Conservation (phyloP, 2,888 invertebrate genomes). For the Himalopsyche kuldschensis region DNA sequence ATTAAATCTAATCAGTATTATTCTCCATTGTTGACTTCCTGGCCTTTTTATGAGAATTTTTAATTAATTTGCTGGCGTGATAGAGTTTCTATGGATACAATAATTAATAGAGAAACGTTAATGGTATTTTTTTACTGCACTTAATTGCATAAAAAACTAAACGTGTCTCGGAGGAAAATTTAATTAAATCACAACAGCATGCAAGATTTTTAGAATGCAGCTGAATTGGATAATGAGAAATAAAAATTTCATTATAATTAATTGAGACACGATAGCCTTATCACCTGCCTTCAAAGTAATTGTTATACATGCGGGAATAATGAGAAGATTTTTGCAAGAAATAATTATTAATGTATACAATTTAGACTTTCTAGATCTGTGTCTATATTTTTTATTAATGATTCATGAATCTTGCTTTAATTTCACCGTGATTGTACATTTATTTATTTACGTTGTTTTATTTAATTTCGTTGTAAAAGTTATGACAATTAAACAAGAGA, state of each 20-base stretch:
- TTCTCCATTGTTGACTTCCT: neutral
- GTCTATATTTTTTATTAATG: too few relatives aligned
- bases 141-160: neutral
- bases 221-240: neutral
- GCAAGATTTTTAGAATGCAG: neutral
- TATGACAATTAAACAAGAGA: too few relatives aligned
- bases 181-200: neutral
- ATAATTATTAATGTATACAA: too few relatives aligned
- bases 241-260: neutral
- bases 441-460: too few relatives aligned
- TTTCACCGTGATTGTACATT: too few relatives aligned
- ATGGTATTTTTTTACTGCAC: neutral
- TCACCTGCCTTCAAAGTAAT: neutral
- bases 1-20: neutral
- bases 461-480: too few relatives aligned
- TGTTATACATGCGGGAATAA: neutral
- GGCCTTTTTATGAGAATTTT: neutral
- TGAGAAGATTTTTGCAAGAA: too few relatives aligned
- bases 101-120: conserved; percentile 2
- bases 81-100: neutral
- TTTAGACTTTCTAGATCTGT: too few relatives aligned
- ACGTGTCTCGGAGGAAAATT: neutral
- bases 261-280: neutral
- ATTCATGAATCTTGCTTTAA: too few relatives aligned
- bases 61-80: neutral